phyloP scores from a whole-genome alignment of 2,888 invertebrate species.

The Pseudanteris insignis region DNA sequence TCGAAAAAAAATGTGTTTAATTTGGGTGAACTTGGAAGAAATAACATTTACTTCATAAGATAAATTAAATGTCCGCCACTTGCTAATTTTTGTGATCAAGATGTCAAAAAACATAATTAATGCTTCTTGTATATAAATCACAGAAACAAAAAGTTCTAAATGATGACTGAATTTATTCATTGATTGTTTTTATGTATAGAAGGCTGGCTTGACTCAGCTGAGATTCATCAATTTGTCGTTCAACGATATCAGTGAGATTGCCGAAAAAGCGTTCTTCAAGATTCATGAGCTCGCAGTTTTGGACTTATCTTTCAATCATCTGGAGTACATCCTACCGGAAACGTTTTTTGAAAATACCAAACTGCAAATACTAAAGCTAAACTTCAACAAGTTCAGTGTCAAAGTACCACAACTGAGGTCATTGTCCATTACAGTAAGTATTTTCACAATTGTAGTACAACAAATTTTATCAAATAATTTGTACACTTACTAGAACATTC shows the following conservation, averaged over 20 bases:
- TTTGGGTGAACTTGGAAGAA: too few relatives aligned
- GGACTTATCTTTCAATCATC: constrained; percentile 67
- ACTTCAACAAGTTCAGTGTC: constrained; percentile 59
- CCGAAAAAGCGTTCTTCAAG: constrained; percentile 65
- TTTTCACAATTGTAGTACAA: too few relatives aligned
- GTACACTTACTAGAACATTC: too few relatives aligned
- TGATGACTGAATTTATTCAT: background rate
- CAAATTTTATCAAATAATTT: too few relatives aligned
- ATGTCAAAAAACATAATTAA: too few relatives aligned
- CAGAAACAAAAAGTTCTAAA: background rate
- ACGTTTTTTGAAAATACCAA: constrained; percentile 61
- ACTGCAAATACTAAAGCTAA: constrained; percentile 57
- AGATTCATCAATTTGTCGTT: constrained; percentile 64
- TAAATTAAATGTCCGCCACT: too few relatives aligned
- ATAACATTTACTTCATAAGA: too few relatives aligned
- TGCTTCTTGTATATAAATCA: too few relatives aligned
- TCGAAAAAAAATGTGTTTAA: too few relatives aligned
- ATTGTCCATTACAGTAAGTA: constrained; percentile 54
- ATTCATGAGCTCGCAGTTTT: constrained; percentile 65
- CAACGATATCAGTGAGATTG: constrained; percentile 67
- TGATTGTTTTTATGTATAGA: constrained; percentile 48
- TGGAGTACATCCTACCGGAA: constrained; percentile 63
- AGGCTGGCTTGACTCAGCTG: constrained; percentile 57
- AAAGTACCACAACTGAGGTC: constrained; percentile 55
- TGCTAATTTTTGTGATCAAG: too few relatives aligned